Base-by-base conservation (phyloP, 2,888 invertebrate species). In the Xestia xanthographa region DNA sequence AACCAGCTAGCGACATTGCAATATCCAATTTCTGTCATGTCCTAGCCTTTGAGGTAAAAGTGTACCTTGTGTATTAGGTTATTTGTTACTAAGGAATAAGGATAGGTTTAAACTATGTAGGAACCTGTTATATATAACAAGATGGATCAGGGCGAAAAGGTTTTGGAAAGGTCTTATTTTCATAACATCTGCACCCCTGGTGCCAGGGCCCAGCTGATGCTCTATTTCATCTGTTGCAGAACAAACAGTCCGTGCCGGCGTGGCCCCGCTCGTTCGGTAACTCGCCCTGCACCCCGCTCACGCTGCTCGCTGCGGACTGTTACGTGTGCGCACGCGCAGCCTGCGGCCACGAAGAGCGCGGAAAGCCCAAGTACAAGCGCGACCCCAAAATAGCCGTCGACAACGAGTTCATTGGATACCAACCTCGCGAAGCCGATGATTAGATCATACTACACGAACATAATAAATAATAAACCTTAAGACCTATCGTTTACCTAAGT, bases 381-480 rank as follows among this genome's bases (percentile, higher is more conserved):
- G 95, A 95, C 82, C 95, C 95, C 0, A 90, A 91, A 60, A 93
- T 94, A 43, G 43, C 56, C 38, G 38, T 87, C 20, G 86, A 83
- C 72, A 82, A 88, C 60, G 88, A 87, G 74, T 48, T 29, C 50
- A 80, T 88, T 11, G 84, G 86, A 20, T 41, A 78, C 26, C 74
- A 43, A 22, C 86, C 87, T 9, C 75, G 66, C 63, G 87, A 74
- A 48, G 29, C 67, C 34, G 86, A 69, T n/a, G 26, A 34, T 45
- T 74, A 34, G 12, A 29, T 17, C 22, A 12, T 5, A 48, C 11
- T 58, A 70, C 14, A 26, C n/a, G 34, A 29, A 41, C 43, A 29
- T 34, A n/a, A 26, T 20, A 53, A 22, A 22, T 9, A 29, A 41
- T n/a, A 8, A 20, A 38, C 62, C n/a, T 41, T 69, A 70, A 1